phyloP scores from a whole-genome alignment of 2,888 invertebrate genomes.

The Himalopsyche tibetana region DNA sequence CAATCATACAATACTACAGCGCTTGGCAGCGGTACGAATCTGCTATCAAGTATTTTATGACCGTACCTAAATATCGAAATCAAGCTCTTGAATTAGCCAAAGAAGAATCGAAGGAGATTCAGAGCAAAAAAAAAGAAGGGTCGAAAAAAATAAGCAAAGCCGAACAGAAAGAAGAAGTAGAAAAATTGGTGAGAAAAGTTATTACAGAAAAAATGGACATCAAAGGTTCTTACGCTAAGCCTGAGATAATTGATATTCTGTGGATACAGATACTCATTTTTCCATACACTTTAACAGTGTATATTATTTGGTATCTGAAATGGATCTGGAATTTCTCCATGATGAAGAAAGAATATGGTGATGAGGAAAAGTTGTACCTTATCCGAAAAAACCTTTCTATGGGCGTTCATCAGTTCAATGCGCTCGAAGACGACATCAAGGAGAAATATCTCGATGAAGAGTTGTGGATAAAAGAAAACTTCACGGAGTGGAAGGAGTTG shows the following conservation, averaged over 20 bases:
- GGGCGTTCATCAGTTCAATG: slow-evolving; percentile 83
- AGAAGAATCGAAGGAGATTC: slow-evolving; percentile 78
- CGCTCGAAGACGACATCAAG: slow-evolving; percentile 85
- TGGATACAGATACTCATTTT: slow-evolving; percentile 89
- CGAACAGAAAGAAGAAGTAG: slow-evolving; percentile 86
- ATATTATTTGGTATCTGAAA: slow-evolving; percentile 84
- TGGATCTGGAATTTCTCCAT: slow-evolving; percentile 91
- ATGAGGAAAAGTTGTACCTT: slow-evolving; percentile 89
- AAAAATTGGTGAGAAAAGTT: slow-evolving; percentile 86
- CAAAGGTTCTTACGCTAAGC: slow-evolving; percentile 93
- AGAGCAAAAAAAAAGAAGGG: slow-evolving; percentile 75
- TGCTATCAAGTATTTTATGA: slow-evolving; percentile 91
- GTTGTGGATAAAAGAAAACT: slow-evolving; percentile 90
- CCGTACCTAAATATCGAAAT: slow-evolving; percentile 91
- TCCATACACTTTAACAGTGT: slow-evolving; percentile 85
- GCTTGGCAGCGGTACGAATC: slow-evolving; percentile 88
- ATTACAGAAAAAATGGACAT: slow-evolving; percentile 96
- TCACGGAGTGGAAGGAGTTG: slow-evolving; percentile 85
- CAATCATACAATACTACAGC: slow-evolving; percentile 89
- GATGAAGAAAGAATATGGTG: slow-evolving; percentile 84
- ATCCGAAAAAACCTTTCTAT: slow-evolving; percentile 87
- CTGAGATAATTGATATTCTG: slow-evolving; percentile 85
- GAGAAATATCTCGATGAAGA: slow-evolving; percentile 85
- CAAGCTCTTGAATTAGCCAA: slow-evolving; percentile 84
- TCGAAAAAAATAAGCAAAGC: slow-evolving; percentile 77